Evolutionary conservation across 2,888 invertebrate genomes (phyloP).

Genomic region (Ctenicera cuprea): DNA sequence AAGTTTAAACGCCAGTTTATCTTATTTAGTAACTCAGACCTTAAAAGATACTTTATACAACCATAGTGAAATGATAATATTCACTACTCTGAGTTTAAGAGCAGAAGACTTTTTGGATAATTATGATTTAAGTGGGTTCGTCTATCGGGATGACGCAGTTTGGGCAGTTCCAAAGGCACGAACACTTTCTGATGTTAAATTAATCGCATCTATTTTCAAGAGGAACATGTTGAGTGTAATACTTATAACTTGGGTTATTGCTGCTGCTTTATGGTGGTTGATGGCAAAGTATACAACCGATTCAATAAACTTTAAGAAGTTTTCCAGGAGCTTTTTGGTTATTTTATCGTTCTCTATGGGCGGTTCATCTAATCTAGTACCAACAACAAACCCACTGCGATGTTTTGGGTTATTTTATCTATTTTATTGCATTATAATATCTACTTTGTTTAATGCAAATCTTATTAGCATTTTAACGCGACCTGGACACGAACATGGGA

Average conservation of each 20-base stretch:
- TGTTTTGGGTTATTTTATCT: background rate
- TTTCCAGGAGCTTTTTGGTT: background rate
- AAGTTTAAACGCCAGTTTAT: background rate
- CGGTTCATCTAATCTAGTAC: background rate
- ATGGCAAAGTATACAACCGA: no score
- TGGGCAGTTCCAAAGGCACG: conserved; percentile 26
- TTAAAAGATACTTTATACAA: background rate
- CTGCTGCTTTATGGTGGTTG: background rate
- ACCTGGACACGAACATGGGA: background rate
- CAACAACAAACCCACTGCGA: background rate
- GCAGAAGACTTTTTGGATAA: background rate
- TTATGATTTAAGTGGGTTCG: conserved; percentile 16
- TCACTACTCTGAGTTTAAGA: background rate
- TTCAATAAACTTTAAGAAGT: background rate
- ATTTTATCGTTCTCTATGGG: background rate
- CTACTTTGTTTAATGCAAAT: background rate
- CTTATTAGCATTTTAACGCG: background rate
- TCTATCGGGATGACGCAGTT: background rate
- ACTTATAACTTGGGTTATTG: background rate
- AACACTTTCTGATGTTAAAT: conserved; percentile 2
- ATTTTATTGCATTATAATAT: background rate
- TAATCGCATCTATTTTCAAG: background rate
- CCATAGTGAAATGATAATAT: background rate
- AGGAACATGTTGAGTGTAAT: background rate
- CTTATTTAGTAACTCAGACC: background rate